Base-by-base conservation (phyloP, 2,888 invertebrate species). In the Empis stercorea region DNA sequence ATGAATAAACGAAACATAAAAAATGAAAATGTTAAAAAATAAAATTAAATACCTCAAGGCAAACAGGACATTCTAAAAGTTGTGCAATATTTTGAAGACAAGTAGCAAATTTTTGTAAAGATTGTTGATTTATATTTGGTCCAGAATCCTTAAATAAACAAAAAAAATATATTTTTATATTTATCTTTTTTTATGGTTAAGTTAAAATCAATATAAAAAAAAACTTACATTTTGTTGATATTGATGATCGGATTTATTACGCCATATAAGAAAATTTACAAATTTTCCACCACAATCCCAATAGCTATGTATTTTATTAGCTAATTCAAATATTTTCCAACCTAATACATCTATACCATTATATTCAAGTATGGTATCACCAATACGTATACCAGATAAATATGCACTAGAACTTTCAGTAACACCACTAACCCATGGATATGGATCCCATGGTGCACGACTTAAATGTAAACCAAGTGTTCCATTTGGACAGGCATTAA, bases 381-480 rank as follows among this genome's bases (percentile, higher is more conserved):
- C 84, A 7, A 76, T 70, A 57, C 73, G 75, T 43, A 85, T 62
- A 1, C 84, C 84, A 0, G 82, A 79, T 1, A 59, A 48, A 45
- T 78, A 75, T 0, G 84, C 84, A 50, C 76, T 70, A 1, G 81
- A 79, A 3, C 70, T 73, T 0, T 66, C 62, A 32, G 78, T 79
- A 37, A 85, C 80, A 46, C 76, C 78, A 62, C 73, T 73, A 52
- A 84, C 79, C 85, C 85, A 86, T 2, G 85, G 85, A 65, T 85
- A 86, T 0, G 85, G 84, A 62, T 86, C 85, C 84, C 84, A 86
- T 47, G 84, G 76, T 2, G 83, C 82, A 54, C 84, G 75, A 6
- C 81, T 83, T 46, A 86, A 68, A 51, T 85, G 76, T 60, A 86
- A 79, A 2, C 85, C 86, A 42, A 82, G 75, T 5, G 76, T 76